Evolutionary conservation across 2,888 invertebrate species (phyloP), one percentile per base, ranked within the genome.

Genomic region (Drosophila aldrichi): DNA sequence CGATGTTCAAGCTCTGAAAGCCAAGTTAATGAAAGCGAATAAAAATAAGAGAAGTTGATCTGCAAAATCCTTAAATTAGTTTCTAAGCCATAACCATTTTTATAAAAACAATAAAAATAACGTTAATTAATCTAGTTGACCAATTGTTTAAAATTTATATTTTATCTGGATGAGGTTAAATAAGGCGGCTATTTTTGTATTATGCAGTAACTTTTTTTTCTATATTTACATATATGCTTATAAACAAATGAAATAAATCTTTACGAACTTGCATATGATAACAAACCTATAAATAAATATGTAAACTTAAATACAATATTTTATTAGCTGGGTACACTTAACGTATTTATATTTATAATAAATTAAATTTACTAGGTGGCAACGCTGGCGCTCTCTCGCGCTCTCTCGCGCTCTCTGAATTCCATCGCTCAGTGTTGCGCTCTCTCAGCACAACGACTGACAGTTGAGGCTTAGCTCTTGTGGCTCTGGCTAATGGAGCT

Each of bases 1-100:
- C 43, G 95, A 97, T 92, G 94, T 97, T 32, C 94, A 95, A 43
- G 94, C 95, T 52, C 92, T 97, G 1, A 97, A 97, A 91, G 94
- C 95, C 36, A 97, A 97, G 93, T 95, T 97, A 77, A 95, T 95
- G 75, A 96, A 95, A 89, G 94, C 94, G 36, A 94, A 94, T 48
- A 95, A 95, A 86, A 92, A 90, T 43, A 55, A 36, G 2, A 70
- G 52, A 40, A 83, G 78, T 40, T 88, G 52, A 83, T 58, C 14
- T 32, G 4, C n/a, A 9, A 12, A 18, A 16, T 1, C 36, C 38
- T 16, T 66, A 52, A 57, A 32, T 58, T 73, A 82, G 77, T 62
- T 80, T 40, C 22, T 68, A 70, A 63, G 57, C 34, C 12, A 18
- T 57, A 51, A 18, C 20, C n/a, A 58, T 63, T 59, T 38, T 25